Percentiles rank a stretch among this genome's conserved stretches.
phyloP scores from a whole-genome alignment of 2,797 vertebrate species.

The Ibycter americanus region DNA sequence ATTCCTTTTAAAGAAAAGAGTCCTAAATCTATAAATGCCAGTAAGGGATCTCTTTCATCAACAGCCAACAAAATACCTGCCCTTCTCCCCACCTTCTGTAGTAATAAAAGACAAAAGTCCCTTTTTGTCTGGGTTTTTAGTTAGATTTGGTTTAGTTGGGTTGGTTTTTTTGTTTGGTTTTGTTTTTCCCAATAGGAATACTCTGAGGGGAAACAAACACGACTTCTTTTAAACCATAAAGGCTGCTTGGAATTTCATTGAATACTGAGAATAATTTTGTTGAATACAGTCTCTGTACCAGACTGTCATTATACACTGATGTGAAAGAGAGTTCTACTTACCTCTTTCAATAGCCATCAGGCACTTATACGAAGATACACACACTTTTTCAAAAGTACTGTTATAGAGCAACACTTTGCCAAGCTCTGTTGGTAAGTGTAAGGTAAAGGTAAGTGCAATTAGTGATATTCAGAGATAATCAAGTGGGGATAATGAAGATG shows the following conservation, averaged over 20 bases:
- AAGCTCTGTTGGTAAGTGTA: background rate
- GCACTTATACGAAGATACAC: background rate
- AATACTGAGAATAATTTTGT: background rate
- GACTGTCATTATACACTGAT: background rate
- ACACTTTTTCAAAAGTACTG: background rate
- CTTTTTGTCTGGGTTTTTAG: background rate
- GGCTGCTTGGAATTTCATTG: background rate
- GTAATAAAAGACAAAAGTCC: background rate
- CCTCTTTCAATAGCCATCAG: background rate
- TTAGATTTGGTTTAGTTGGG: background rate
- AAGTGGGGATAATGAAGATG: slow-evolving; percentile 26
- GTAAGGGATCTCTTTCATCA: background rate
- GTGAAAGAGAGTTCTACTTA: background rate
- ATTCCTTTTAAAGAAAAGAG: background rate
- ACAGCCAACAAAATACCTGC: background rate
- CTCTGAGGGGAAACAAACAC: background rate
- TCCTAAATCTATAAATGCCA: background rate
- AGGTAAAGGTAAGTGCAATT: slow-evolving; percentile 48
- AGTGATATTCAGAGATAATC: slow-evolving; percentile 11
- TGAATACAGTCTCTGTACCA: background rate
- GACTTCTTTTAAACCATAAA: background rate
- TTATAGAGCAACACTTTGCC: background rate
- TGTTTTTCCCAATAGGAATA: background rate
- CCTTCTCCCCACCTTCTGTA: background rate
- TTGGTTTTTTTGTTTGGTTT: background rate